Evolutionary conservation across 2,888 invertebrate species (phyloP).

Genomic region (Spialia ferax): DNA sequence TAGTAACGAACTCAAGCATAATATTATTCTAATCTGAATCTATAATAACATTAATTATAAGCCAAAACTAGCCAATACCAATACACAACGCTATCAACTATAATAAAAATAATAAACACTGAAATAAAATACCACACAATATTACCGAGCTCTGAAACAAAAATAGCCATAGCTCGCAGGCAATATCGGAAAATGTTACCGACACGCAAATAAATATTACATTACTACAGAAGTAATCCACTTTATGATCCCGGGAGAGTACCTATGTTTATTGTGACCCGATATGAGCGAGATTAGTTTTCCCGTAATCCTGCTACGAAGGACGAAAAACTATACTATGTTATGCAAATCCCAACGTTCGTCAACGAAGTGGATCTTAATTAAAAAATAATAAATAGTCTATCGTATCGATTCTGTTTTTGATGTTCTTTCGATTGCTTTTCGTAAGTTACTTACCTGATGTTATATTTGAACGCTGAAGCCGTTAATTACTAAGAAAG

Average conservation of each 20-base stretch:
- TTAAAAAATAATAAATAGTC: neutral
- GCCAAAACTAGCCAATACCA: too few relatives aligned
- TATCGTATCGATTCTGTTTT: neutral
- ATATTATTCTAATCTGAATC: too few relatives aligned
- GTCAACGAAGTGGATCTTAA: constrained; percentile 1
- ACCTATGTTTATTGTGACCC: constrained; percentile 33
- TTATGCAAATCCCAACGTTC: constrained; percentile 7
- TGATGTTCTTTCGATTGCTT: neutral
- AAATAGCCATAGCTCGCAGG: constrained; percentile 14
- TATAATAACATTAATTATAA: too few relatives aligned
- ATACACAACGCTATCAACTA: neutral
- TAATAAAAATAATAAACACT: too few relatives aligned
- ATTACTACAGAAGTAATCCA: constrained; percentile 33
- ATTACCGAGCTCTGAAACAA: constrained; percentile 23
- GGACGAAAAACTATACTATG: constrained; percentile 17
- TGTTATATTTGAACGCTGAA: too few relatives aligned
- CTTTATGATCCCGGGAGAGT: constrained; percentile 30
- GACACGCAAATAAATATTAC: constrained; percentile 36
- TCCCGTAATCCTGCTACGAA: neutral
- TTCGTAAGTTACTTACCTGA: neutral
- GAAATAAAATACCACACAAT: constrained; percentile 12
- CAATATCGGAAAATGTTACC: constrained; percentile 34
- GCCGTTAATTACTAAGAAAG: too few relatives aligned
- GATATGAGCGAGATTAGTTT: constrained; percentile 32
- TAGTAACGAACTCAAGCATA: too few relatives aligned